These are phyloP conservation scores for Oxyteleia sp. DNA, from an alignment of 2,888 invertebrate genomes.

Conservation along the genomic window DNA sequence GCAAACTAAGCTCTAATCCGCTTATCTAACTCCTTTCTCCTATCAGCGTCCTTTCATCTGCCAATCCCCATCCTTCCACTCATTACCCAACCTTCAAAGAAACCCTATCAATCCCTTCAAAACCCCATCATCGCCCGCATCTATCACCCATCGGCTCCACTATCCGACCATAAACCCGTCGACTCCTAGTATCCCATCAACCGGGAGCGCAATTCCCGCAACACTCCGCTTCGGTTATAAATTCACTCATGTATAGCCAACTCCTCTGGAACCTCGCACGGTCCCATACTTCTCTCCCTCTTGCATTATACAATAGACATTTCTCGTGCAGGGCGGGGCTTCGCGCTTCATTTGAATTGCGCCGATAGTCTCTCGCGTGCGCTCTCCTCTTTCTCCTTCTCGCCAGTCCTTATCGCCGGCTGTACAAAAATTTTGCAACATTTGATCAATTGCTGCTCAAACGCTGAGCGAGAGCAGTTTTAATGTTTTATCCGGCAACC, in stretches of 20 bases:
- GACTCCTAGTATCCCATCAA: too few species aligned
- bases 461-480: background rate
- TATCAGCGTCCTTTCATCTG: conserved; percentile 65
- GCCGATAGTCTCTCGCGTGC: conserved; percentile 60
- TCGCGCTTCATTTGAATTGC: conserved; percentile 74
- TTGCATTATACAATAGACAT: conserved; percentile 73
- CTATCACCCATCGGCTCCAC: too few species aligned
- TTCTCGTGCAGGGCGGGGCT: conserved; percentile 71
- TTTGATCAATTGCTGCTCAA: conserved; percentile 40
- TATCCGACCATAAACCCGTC: too few species aligned
- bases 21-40: conserved; percentile 66
- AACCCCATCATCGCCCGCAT: too few species aligned
- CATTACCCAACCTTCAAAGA: conserved; percentile 66
- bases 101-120: conserved; percentile 64
- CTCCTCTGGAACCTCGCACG: conserved; percentile 49
- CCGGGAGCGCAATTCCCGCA: conserved; percentile 70
- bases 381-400: conserved; percentile 8
- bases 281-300: conserved; percentile 69
- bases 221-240: conserved; percentile 66
- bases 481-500: conserved; percentile 8
- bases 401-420: background rate
- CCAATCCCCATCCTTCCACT: conserved; percentile 65
- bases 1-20: conserved; percentile 58
- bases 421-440: conserved; percentile 45
- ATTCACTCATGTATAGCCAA: conserved; percentile 65